Evolutionary conservation across 1,140 invertebrate genomes (phyloP), one percentile per base, ranked within the genome.

Genomic region (Bombus terrestris): DNA sequence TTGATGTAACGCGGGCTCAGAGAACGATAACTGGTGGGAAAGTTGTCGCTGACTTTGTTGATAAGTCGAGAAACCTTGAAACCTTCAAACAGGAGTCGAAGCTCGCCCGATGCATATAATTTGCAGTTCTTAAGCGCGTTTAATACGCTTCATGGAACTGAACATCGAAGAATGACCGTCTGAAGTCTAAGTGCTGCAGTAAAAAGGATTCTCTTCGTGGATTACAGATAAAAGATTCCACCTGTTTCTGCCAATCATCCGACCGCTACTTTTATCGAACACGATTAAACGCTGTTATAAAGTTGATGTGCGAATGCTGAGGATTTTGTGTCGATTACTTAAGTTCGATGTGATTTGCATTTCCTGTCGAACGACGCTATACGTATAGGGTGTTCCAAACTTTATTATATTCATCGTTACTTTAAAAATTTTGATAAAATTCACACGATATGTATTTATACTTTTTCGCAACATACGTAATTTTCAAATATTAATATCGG

Each of bases 71-170:
- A 37, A 25, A 22, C 22, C 32, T 22, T 69, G 35, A 68, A 25
- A 62, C 28, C 28, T n/a, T 62, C 59, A 13, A 62, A 62, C 59
- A 9, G 6, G 6, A n/a, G n/a, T 10, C 66, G 66, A 43, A 43
- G 28, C 71, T 72, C 13, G 6, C 0, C 15, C 64, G 64, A 53
- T 71, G 64, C 47, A 53, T 53, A 53, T 68, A 80, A 80, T 72
- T 81, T 39, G 47, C 43, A 35, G 66, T 81, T 81, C 71, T 81
- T 71, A 57, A 66, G 75, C 75, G 57, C 37, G n/a, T 39, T 72
- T 59, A 57, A 81, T 41, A 59, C 28, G 47, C 47, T 81, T 59
- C 41, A 15, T 9, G 35, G 15, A 35, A 3, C 41, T 39, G 47
- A 12, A 15, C 41, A 43, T 18, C 15, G 41, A 18, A 39, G 68